Percentiles rank a stretch among this genome's conserved stretches.
Evolutionary conservation across 2,113 vertebrate species (phyloP).

Genomic region (Apteryx mantelli): DNA sequence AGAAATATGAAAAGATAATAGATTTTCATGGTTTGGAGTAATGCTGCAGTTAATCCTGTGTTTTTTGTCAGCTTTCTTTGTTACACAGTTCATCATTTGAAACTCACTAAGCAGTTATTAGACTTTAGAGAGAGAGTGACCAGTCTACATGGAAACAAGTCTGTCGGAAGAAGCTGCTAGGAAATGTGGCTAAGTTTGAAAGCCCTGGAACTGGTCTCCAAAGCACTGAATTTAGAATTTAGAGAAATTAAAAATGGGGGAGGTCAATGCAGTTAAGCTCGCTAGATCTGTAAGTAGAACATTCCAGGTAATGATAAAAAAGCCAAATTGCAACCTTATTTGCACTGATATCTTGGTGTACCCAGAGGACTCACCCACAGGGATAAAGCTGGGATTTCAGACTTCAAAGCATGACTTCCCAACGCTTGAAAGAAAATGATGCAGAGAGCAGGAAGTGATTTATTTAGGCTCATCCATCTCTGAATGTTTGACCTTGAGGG

Average conservation of each 20-base stretch:
- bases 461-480: background rate
- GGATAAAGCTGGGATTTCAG: background rate
- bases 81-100: background rate
- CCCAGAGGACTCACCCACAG: rapidly evolving
- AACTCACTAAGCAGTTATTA: background rate
- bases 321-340: background rate
- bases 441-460: background rate
- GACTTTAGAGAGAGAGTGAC: background rate
- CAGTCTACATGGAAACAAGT: background rate
- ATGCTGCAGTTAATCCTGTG: background rate
- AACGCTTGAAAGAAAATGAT: background rate
- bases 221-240: background rate
- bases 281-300: background rate
- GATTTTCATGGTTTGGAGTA: background rate
- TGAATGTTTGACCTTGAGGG: background rate
- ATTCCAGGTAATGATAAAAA: background rate
- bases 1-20: background rate
- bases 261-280: background rate
- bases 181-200: background rate
- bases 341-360: background rate
- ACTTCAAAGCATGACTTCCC: background rate
- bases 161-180: background rate
- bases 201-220: background rate
- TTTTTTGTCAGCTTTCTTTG: background rate
- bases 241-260: background rate